Evolutionary conservation across 2,888 invertebrate species (phyloP), one percentile per base, ranked within the genome.

Genomic region (Diaprepes abbreviatus): DNA sequence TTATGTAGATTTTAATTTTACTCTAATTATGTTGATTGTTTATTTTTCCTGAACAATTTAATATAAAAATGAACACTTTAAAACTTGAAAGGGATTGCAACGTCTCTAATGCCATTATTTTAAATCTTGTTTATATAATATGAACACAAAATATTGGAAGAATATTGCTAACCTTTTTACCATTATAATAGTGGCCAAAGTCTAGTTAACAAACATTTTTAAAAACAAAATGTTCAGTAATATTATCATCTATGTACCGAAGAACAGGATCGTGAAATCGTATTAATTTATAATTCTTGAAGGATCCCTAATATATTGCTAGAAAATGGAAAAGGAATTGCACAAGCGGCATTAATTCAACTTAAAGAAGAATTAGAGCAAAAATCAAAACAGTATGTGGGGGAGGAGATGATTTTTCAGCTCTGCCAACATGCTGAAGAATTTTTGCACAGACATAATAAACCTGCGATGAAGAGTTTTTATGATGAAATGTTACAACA

Each of bases 401-500:
- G 95, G 0, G 92, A 93, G 85, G 95, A 93, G 24, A 94, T 96
- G 92, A 92, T 97, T 74, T 93, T 89, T 79, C 92, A 96, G 77
- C 83, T 97, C 48, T 91, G 93, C 1, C 92, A 93, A 77, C 88
- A 91, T 80, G 91, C 93, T 0, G 90, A 93, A 85, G 90, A 90
- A 80, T 96, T 93, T 81, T 87, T 97, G 0, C 90, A 93, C 72
- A 85, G 89, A 17, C 90, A 95, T 83, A 95, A 95, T 81, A 93
- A 92, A 80, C 94, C 95, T 0, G 90, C 90, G 0, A 87, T 87
- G 57, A 88, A 92, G 67, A 96, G 96, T 6, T 95, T 93, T 82
- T 95, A 96, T 78, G 96, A 97, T 71, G 93, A 96, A 85, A 97
- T 97, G 96, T 82, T 95, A 7, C 88, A 88, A 55, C 88, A 91